Base-by-base conservation (phyloP, 2,113 vertebrate genomes). In the Stigmatopora argus region DNA sequence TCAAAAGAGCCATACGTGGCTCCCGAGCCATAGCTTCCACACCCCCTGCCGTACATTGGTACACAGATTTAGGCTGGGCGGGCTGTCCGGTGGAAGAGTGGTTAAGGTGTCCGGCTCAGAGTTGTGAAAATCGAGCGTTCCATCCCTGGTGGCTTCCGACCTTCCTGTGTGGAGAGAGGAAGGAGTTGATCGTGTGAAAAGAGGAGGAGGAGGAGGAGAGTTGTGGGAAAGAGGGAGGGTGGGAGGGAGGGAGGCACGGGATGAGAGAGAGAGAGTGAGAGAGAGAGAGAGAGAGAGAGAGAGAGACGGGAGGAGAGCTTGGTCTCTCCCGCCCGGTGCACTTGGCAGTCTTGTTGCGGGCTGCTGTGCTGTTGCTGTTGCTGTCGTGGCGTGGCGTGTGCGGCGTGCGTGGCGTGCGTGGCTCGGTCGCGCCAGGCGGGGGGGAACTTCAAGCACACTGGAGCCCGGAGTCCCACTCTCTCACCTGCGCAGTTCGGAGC, bases 401-500 rank as follows among this genome's bases (percentile, higher is more conserved):
- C 3, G 26, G 26, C 26, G 26, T 31, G 26, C 26, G 26, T 31
- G 26, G 26, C 26, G 26, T 31, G 26, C 26, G 26, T 31, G 26
- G 26, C 26, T 31, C 90, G 89, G 86, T 90, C 81, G 86, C 89
- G 84, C 87, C 85, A 80, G 87, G 84, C 85, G 85, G 88, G 59
- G 88, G 59, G 89, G 90, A 92, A 91, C 90, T 91, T 91, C 87
- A 90, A 31, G 84, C 90, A 89, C 90, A 85, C 90, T 91, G 90
- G 90, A 92, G 90, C 90, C 90, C 88, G 84, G 88, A 90, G 89
- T 91, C 88, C 87, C 85, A 88, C 89, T 90, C 89, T 90, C 89
- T 90, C 85, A 90, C 90, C 88, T 90, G 91, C 89, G 91, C 91
- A 92, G 90, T 92, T 91, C 91, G 91, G 91, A 91, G 90, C 91